A percentile compares a stretch with the other conserved stretches of the same genome.
Conservation (phyloP, 2,888 invertebrate genomes). For the Cantharis rufa region DNA sequence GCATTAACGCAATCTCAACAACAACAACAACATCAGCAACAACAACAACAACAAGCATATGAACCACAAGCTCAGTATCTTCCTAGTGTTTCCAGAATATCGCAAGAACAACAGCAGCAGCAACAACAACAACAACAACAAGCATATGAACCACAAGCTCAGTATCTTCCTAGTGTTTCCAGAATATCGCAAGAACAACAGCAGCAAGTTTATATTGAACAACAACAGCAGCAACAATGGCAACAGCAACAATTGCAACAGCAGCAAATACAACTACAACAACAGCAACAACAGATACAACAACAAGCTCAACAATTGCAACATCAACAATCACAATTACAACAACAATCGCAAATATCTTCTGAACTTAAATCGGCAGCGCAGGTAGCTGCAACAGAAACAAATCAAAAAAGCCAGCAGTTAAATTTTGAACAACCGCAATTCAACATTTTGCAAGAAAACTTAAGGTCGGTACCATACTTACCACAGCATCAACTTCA, state of each 20-base stretch:
- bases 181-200: conserved; percentile 2
- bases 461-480: background rate
- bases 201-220: background rate
- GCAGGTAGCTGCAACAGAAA: background rate
- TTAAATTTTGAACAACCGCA: background rate
- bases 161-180: background rate
- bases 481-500: background rate
- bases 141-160: background rate
- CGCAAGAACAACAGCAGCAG: background rate
- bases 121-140: background rate
- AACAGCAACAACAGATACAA: background rate
- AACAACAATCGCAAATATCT: background rate
- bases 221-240: background rate
- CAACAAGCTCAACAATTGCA: background rate
- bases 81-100: background rate
- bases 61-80: too few relatives aligned
- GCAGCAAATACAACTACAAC: background rate
- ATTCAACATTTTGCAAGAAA: background rate
- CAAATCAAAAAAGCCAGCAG: background rate
- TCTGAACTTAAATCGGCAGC: background rate
- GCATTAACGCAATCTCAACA: background rate
- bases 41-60: background rate
- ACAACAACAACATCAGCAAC: background rate
- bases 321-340: background rate
- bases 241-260: background rate